Evolutionary conservation across 2,888 invertebrate genomes (phyloP), one percentile per base, ranked within the genome.

Genomic region (Beris chalybata): DNA sequence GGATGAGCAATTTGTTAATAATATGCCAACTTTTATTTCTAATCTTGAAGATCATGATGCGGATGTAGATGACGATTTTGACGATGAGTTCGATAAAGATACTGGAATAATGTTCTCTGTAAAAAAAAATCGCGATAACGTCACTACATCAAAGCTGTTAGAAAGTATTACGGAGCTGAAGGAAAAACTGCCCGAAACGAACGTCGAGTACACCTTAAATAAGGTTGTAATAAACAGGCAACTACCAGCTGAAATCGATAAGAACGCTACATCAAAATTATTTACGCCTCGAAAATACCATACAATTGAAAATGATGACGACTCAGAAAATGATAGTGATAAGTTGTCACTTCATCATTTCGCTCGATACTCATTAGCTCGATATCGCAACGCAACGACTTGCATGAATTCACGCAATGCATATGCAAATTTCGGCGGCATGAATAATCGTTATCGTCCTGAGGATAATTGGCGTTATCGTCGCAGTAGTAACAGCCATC

Each of bases 161-260:
- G 77, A 76, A 76, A 79, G 79, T 78, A 79, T 79, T 76, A 77
- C 76, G 74, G 79, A 79, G 75, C 75, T 79, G 73, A 78, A 77
- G 72, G 78, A 77, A 75, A 79, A 77, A 76, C 76, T 79, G 77
- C 78, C 79, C 76, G 50, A 48, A 32, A 9, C 61, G 50, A 61
- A 32, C 61, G 64, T 63, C 57, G 65, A 69, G 9, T 9, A 38
- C 38, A 9, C 5, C 38, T 22, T 22, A 22, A 22, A 22, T 22
- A 22, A 22, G 22, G 22, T 22, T 22, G 9, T 7, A 9, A 5
- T 38, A 5, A 38, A 38, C 9, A 1, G 38, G 5, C 38, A 38
- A 52, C 1, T 22, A 9, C 50, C 53, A 13, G 43, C 13, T 29
- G 30, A 32, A 4, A 2, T 15, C 12, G 13, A 9, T 5, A 48